Evolutionary conservation across 2,113 vertebrate species (phyloP).

Genomic region (Rhea pennata): DNA sequence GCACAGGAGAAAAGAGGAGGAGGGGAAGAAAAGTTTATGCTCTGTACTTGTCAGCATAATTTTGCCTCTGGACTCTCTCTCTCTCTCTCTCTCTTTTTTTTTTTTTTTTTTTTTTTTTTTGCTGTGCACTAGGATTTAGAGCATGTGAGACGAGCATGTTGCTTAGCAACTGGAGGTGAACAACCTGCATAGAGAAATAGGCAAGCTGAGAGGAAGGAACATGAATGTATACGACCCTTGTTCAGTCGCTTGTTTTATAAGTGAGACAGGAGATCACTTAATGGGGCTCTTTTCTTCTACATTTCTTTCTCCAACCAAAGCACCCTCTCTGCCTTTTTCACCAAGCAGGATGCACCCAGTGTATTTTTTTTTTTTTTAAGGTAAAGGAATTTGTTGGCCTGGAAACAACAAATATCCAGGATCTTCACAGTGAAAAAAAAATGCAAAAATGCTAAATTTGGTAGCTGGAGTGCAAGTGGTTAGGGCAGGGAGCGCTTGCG

Average conservation of each 20-base stretch:
- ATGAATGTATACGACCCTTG: not conserved
- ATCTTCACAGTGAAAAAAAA: not conserved
- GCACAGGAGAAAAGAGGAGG: not conserved
- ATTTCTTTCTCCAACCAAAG: not conserved
- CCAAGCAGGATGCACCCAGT: not conserved
- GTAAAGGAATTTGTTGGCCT: not conserved
- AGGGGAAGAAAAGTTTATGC: not conserved
- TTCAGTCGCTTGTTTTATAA: not conserved
- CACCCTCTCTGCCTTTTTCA: not conserved
- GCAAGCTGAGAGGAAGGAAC: not conserved
- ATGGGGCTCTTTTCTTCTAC: not conserved
- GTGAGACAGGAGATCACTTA: not conserved
- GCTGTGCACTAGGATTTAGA: not conserved
- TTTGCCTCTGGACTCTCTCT: not conserved
- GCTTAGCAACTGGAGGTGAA: constrained; percentile 72
- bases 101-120: not conserved
- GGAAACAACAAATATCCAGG: not conserved
- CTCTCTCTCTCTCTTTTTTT: no score
- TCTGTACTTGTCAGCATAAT: constrained; percentile 43
- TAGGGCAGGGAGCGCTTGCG: not conserved
- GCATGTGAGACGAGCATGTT: constrained; percentile 27
- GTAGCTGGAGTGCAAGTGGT: not conserved
- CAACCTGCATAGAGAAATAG: constrained; percentile 30
- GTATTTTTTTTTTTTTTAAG: not conserved
- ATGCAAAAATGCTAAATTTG: not conserved